Evolutionary conservation across 2,797 vertebrate species (phyloP), one percentile per base, ranked within the genome.

Genomic region (Centroberyx gerrardi): DNA sequence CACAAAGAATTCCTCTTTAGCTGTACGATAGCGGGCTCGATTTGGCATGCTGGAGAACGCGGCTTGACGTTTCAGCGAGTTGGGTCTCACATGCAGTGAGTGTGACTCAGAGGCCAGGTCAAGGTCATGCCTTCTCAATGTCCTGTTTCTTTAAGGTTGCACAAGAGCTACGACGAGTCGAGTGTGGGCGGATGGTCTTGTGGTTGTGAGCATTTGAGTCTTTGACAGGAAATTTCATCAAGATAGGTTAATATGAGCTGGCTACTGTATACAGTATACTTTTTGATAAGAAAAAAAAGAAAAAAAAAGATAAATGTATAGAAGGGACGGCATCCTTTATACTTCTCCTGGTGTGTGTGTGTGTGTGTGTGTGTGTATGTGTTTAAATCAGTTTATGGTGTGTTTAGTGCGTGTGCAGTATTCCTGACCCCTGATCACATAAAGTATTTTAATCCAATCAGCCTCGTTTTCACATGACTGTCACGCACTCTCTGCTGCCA

Each of bases 401-500:
- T 88, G 85, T 91, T 85, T 90, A 86, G 76, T 77, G 87, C 80
- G 80, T 90, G 87, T 82, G 88, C 74, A 13, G 70, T 92, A 81
- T 92, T 85, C 87, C 87, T 91, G 89, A 93, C 88, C 89, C 91
- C 88, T 95, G 93, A 95, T 95, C 94, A 94, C 92, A 91, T 77
- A 87, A 96, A 95, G 93, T 95, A 96, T 96, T 95, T 96, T 96
- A 96, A 96, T 95, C 95, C 94, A 95, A 95, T 96, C 93, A 94
- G 93, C 92, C 94, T 93, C 87, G 77, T 94, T 92, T 95, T 95
- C 95, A 96, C 95, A 95, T 96, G 95, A 96, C 94, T 93, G 94
- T 95, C 95, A 95, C 83, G 94, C 94, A 93, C 89, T 85, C 60
- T 8, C 81, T 60, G 93, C 85, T 94, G 88, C 93, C 79, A 95